Percentiles rank a stretch among this genome's conserved stretches.
phyloP scores from a whole-genome alignment of 2,113 vertebrate species.

The Apaloderma vittatum region DNA sequence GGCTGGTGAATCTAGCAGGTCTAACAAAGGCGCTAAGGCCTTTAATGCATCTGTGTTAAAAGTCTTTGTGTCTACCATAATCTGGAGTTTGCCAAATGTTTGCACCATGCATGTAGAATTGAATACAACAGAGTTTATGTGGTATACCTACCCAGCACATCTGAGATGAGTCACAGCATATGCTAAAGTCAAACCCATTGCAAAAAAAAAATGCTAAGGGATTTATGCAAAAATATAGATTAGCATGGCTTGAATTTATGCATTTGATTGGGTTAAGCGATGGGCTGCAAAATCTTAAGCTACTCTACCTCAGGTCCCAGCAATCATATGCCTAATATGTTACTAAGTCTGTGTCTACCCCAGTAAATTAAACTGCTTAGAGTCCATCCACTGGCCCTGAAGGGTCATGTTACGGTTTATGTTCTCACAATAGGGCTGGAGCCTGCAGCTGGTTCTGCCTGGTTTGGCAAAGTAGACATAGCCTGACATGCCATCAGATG shows the following conservation, averaged over 20 bases:
- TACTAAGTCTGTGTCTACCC: background rate
- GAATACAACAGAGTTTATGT: background rate
- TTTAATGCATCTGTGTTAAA: background rate
- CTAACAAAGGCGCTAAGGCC: background rate
- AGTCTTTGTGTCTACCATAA: background rate
- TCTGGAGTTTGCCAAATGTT: background rate
- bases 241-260: background rate
- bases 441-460: background rate
- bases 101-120: background rate
- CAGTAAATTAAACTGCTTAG: background rate
- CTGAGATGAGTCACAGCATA: background rate
- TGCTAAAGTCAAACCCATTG: background rate
- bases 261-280: background rate
- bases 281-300: background rate
- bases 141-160: background rate
- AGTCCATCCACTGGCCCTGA: background rate
- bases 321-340: background rate
- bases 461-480: background rate
- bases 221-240: background rate
- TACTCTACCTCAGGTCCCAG: background rate
- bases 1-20: background rate
- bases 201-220: background rate
- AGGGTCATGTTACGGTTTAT: background rate
- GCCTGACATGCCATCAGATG: background rate
- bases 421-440: fast-evolving